phyloP scores from a whole-genome alignment of 53 echinoderm and acorn worm species.

The Arbacia lixula region DNA sequence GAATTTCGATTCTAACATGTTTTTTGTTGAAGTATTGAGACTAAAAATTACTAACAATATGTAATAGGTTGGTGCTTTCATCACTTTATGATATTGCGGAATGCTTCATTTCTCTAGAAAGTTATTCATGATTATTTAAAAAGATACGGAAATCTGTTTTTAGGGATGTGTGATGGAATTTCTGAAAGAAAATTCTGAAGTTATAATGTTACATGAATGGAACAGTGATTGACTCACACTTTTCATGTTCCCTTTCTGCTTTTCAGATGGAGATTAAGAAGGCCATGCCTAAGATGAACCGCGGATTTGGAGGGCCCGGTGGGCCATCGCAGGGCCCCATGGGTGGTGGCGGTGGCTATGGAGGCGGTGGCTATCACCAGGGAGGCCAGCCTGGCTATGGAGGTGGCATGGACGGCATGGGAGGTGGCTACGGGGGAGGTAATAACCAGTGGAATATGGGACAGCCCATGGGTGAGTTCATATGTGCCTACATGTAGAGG shows the following conservation, averaged over 20 bases:
- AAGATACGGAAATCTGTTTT: no score
- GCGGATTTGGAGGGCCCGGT: constrained; percentile 37
- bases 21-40: no score
- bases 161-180: no score
- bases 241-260: neutral
- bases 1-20: no score
- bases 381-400: constrained; percentile 7
- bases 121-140: no score
- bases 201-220: no score
- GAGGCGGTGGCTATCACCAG: constrained; percentile 40
- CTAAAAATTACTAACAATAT: no score
- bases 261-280: constrained; percentile 54
- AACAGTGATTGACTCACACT: neutral
- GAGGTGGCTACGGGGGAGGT: constrained; percentile 21
- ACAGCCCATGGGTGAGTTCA: constrained; percentile 37
- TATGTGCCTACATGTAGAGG: no score
- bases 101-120: no score
- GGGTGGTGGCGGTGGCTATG: constrained; percentile 38
- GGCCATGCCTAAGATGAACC: constrained; percentile 35
- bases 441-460: constrained; percentile 49
- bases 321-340: constrained; percentile 35
- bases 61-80: no score
- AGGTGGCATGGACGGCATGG: constrained; percentile 1
- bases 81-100: no score
- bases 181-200: no score